Evolutionary conservation across 2,888 invertebrate genomes (phyloP).

Genomic region (Platycnemis pennipes): DNA sequence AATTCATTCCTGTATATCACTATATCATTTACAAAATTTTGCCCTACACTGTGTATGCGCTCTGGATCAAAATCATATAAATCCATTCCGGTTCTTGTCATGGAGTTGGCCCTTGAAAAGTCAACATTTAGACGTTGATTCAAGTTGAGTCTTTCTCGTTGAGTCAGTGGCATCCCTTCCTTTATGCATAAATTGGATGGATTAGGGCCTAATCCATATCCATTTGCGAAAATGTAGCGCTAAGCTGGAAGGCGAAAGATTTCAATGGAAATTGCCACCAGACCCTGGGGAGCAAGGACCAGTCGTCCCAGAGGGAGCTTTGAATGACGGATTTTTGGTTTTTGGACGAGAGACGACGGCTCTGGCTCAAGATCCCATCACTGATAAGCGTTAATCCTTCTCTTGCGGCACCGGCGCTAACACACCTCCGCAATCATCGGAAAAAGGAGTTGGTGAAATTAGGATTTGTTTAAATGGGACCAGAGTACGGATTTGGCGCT

Average conservation of each 20-base stretch:
- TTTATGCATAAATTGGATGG: not conserved
- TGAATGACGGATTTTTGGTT: not conserved
- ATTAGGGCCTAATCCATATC: not conserved
- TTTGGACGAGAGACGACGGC: not conserved
- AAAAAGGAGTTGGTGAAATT: not conserved
- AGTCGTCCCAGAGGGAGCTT: not conserved
- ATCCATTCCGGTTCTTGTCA: too few species aligned
- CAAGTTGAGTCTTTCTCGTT: not conserved
- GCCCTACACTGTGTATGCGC: too few species aligned
- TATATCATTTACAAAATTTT: too few species aligned
- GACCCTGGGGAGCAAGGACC: too few species aligned
- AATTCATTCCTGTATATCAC: too few species aligned
- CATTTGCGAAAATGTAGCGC: not conserved
- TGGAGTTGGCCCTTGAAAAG: too few species aligned
- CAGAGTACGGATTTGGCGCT: not conserved
- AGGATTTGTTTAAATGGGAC: not conserved
- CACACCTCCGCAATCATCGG: not conserved
- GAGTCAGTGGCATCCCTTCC: not conserved
- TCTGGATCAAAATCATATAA: too few species aligned
- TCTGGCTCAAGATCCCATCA: not conserved
- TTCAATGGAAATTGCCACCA: not conserved
- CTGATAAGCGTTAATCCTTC: slow-evolving; percentile 16
- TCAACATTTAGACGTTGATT: not conserved
- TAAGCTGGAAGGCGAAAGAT: not conserved
- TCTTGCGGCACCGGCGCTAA: not conserved